These are phyloP conservation scores for Phrynosoma blainvillii DNA, from an alignment of 2,113 vertebrate species.

Conservation along the genomic window DNA sequence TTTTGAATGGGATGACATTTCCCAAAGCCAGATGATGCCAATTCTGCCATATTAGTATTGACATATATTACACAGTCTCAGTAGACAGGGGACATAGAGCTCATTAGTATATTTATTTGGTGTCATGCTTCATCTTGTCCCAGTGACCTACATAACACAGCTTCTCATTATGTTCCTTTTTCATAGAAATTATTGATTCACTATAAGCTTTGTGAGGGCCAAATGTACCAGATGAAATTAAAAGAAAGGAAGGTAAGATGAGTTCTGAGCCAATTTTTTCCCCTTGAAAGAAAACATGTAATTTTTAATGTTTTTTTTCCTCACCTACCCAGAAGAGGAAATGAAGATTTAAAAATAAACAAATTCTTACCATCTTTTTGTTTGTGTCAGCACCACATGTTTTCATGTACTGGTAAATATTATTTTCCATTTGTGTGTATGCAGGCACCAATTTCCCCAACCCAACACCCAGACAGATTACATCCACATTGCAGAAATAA, in stretches of 20 bases:
- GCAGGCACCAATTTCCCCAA: too few relatives aligned
- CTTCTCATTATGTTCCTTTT: not conserved
- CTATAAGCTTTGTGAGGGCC: slow-evolving; percentile 1
- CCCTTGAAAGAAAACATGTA: not conserved
- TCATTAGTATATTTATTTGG: not conserved
- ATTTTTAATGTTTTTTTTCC: not conserved
- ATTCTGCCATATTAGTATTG: not conserved
- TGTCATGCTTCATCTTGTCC: not conserved
- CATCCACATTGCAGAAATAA: too few relatives aligned
- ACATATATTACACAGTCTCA: not conserved
- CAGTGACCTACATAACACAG: not conserved
- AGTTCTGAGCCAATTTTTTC: not conserved
- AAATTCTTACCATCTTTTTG: too few relatives aligned
- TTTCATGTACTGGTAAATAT: too few relatives aligned
- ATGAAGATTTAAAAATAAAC: too few relatives aligned
- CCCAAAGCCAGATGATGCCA: not conserved
- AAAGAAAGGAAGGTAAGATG: slow-evolving; percentile 27
- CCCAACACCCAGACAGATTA: too few relatives aligned
- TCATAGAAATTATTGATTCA: slow-evolving; percentile 28
- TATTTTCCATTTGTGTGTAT: too few relatives aligned
- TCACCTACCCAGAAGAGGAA: not conserved
- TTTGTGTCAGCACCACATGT: too few relatives aligned
- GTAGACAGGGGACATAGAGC: not conserved
- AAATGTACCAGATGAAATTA: slow-evolving; percentile 25
- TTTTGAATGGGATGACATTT: not conserved